Percentiles rank a stretch among this genome's conserved stretches.
Evolutionary conservation across 2,113 vertebrate genomes (phyloP).

Genomic region (Nerophis lumbriciformis): DNA sequence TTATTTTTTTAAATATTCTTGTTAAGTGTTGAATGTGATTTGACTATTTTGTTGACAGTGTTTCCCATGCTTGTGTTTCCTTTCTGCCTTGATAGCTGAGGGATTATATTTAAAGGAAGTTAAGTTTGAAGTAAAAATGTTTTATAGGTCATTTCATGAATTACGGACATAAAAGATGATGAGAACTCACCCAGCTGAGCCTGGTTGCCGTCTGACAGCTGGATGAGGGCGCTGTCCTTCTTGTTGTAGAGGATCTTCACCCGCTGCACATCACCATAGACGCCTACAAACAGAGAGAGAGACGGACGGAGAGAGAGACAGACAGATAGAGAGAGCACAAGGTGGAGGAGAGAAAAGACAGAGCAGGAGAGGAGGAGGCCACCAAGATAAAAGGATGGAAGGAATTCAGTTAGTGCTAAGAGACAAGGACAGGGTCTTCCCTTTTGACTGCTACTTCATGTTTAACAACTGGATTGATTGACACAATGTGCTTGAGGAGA

Average conservation of each 20-base stretch:
- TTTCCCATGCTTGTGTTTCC: too few species aligned
- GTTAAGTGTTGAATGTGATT: too few species aligned
- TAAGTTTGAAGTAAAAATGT: too few species aligned
- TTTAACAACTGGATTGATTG: neutral
- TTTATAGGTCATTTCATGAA: neutral
- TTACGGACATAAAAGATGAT: neutral
- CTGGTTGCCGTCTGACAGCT: conserved; percentile 96
- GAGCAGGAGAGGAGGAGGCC: conserved; percentile 71
- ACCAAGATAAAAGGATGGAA: conserved; percentile 68
- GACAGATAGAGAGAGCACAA: conserved; percentile 34
- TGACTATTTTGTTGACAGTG: too few species aligned
- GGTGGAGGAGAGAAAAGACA: conserved; percentile 69
- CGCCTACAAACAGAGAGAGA: conserved; percentile 76
- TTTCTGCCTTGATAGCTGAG: too few species aligned
- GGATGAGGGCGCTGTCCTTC: conserved; percentile 98
- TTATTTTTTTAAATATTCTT: too few species aligned
- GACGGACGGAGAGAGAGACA: conserved; percentile 25
- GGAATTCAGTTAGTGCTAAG: conserved; percentile 78
- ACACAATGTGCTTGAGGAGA: neutral
- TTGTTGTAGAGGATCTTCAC: conserved; percentile 99
- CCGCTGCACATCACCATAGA: conserved; percentile 97
- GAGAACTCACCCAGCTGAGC: conserved; percentile 89
- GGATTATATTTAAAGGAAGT: too few species aligned
- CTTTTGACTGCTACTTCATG: conserved; percentile 30
- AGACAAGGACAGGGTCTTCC: conserved; percentile 66